A percentile compares a stretch with the other conserved stretches of the same genome.
phyloP scores from a whole-genome alignment of 2,797 vertebrate genomes.

The Mionectes olivaceus region DNA sequence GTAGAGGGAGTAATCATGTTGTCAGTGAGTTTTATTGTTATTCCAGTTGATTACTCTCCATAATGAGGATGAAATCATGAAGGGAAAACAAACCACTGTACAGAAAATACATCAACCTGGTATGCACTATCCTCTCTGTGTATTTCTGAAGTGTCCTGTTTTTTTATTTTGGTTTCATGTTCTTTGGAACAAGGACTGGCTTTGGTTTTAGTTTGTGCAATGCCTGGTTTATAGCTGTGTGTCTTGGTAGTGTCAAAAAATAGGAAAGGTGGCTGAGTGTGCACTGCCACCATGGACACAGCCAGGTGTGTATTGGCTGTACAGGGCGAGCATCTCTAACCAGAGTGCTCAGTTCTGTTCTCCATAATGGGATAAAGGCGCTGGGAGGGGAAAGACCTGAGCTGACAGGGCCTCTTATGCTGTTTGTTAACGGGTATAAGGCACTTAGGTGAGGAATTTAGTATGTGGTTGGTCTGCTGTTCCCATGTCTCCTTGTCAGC shows the following conservation, averaged over 20 bases:
- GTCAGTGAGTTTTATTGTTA: background rate
- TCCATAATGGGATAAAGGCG: background rate
- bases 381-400: background rate
- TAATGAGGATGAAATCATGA: background rate
- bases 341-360: background rate
- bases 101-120: background rate
- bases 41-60: slow-evolving; percentile 1
- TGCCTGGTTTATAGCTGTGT: background rate
- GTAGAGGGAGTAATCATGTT: background rate
- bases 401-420: background rate
- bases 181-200: background rate
- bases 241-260: background rate
- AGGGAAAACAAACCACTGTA: background rate
- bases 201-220: background rate
- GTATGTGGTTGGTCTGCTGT: background rate
- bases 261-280: background rate
- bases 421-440: background rate
- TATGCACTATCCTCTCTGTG: background rate
- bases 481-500: background rate
- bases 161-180: background rate
- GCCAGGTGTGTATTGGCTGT: background rate
- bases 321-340: background rate
- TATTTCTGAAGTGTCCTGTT: background rate
- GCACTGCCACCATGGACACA: fast-evolving
- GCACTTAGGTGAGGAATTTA: background rate